These are phyloP conservation scores for Tubulanus polymorphus DNA, from an alignment of 2,888 invertebrate species.

Conservation along the genomic window DNA sequence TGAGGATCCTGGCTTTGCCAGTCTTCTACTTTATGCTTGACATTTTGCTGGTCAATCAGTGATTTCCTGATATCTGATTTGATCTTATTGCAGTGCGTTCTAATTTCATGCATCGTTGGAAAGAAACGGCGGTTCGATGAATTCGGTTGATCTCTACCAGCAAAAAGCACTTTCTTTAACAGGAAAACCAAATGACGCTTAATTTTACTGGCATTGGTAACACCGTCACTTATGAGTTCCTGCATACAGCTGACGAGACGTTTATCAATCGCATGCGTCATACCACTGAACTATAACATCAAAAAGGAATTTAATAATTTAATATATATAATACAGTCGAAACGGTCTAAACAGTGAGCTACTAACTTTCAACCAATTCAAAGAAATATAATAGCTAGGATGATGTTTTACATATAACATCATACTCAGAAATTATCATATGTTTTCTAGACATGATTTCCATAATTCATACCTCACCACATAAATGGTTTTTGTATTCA, in stretches of 20 bases:
- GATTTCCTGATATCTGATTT: neutral
- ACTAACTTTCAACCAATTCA: too few relatives aligned
- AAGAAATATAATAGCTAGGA: too few relatives aligned
- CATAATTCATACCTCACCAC: too few relatives aligned
- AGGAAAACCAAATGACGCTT: neutral
- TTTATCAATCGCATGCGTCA: too few relatives aligned
- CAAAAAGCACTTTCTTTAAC: neutral
- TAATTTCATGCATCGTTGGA: neutral
- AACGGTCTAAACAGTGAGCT: too few relatives aligned
- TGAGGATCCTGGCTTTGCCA: neutral
- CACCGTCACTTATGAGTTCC: neutral
- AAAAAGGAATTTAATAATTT: too few relatives aligned
- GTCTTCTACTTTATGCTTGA: neutral
- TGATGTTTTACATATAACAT: too few relatives aligned
- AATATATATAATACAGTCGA: too few relatives aligned
- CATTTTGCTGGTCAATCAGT: neutral
- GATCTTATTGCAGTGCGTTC: neutral
- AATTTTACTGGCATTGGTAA: neutral
- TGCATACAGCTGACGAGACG: neutral
- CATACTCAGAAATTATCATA: too few relatives aligned
- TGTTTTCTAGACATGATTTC: too few relatives aligned
- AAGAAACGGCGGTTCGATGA: neutral
- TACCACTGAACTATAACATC: too few relatives aligned
- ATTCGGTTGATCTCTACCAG: neutral
- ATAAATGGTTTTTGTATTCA: too few relatives aligned